Base-by-base conservation (phyloP, 1,140 invertebrate species). In the Drosophila arizonae region DNA sequence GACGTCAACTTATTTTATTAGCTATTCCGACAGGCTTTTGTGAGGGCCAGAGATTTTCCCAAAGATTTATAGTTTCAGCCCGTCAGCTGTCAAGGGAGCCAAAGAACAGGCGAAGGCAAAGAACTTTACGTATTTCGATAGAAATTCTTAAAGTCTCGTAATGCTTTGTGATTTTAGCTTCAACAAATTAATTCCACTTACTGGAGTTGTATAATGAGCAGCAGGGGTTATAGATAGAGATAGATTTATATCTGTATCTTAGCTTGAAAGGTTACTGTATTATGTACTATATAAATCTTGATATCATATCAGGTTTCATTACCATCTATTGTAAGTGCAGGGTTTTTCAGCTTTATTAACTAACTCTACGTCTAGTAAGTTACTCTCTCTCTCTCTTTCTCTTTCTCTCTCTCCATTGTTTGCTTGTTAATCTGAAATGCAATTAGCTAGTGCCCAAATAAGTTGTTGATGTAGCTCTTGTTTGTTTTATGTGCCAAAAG, bases 1-100 rank as follows among this genome's bases (percentile, higher is more conserved):
- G 45, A 45, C 62, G 61, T 48, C 41, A 64, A 56, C 51, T 52
- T 58, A 56, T 80, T 80, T 72, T 45, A 81, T 55, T 63, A 55
- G 56, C 57, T 28, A 55, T 69, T 68, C 58, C 45, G 41, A 57
- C 65, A 50, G 28, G 57, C 43, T 28, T 39, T 56, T 55, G 65
- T 73, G 54, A 71, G n/a, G 43, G 39, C 43, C 11, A 56, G 33
- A 45, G 52, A 57, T 33, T 41, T 50, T 33, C 24, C 39, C n/a
- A 10, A 63, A 62, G 58, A 73, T 73, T 69, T 57, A 69, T 62
- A 69, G 57, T 56, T 62, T 48, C 9, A 61, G 45, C 64, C 57
- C 36, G 33, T 61, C 55, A 43, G 50, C 57, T 36, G 56, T 41
- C 67, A 41, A 11, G 46, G 45, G 61, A 15, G 5, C 30, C 30